Base-by-base conservation (phyloP, 2,113 vertebrate species). In the Zosterops pallidus region DNA sequence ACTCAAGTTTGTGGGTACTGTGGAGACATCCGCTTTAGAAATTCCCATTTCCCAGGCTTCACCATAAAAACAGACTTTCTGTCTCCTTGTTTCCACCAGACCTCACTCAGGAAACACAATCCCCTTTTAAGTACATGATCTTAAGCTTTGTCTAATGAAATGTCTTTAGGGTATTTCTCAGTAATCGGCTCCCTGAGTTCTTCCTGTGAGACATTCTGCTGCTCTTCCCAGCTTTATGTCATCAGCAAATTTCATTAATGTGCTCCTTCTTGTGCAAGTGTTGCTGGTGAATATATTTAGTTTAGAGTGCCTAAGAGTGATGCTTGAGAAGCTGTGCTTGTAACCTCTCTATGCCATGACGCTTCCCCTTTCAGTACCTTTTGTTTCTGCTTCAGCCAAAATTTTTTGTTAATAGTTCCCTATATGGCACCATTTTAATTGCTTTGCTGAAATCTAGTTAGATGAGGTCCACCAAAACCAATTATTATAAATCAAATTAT, bases 371-470 rank as follows among this genome's bases (percentile, higher is more conserved):
- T 94, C 91, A 91, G 44, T 86, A 82, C 69, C 62, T 89, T 92
- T 92, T 89, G 68, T 91, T 47, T 92, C 72, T 56, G 56, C 46
- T 78, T 94, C 52, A 90, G 50, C 33, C 60, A 56, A 60, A 46
- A 5, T 42, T 44, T 88, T 90, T 83, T 72, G 42, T 75, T 88
- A 55, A 77, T 87, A 83, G 68, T 91, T 78, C 69, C 14, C 35
- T 79, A 2, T 29, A 24, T 24, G 74, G 77, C 86, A 91, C 77
- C 20, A 0, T 84, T 89, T 92, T 37, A 89, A 56, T 86, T 86
- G 89, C 69, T 84, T 92, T 94, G 62, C 77, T 96, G 96, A 95
- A 94, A 96, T 86, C 41, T 63, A 53, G 49, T 91, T 57, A 92
- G 37, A 75, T 64, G 69, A 92, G 52, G 71, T 86, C 59, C 83